Percentiles rank a stretch among this genome's conserved stretches.
phyloP scores from a whole-genome alignment of 2,888 invertebrate genomes.

The Drosophila dives region DNA sequence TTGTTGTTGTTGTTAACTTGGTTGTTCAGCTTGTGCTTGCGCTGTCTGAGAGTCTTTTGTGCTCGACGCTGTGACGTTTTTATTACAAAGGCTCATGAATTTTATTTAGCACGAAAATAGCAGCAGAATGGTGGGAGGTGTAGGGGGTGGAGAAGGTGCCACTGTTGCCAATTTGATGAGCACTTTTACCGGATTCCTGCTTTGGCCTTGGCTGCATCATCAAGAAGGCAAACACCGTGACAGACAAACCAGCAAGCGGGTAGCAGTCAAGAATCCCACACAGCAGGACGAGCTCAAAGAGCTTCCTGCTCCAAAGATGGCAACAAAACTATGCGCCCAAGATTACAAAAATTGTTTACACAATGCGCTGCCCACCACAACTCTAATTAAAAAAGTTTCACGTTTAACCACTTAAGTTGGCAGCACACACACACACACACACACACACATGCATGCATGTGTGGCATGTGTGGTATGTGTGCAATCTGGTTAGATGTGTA shows the following conservation, averaged over 20 bases:
- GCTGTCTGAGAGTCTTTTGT: slow-evolving; percentile 58
- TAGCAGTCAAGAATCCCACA: slow-evolving; percentile 5
- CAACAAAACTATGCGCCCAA: slow-evolving; percentile 61
- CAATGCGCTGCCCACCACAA: slow-evolving; percentile 72
- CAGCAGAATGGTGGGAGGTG: background rate
- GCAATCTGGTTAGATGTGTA: slow-evolving; percentile 39
- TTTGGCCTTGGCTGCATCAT: slow-evolving; percentile 55
- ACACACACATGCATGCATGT: slow-evolving; percentile 19
- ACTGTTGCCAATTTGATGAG: slow-evolving; percentile 68
- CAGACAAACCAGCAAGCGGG: slow-evolving; percentile 18
- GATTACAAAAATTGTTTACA: slow-evolving; percentile 73
- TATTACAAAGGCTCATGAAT: slow-evolving; percentile 76
- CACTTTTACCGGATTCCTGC: slow-evolving; percentile 46
- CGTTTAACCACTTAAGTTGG: slow-evolving; percentile 76
- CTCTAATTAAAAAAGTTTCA: slow-evolving; percentile 79
- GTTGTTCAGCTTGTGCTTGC: background rate
- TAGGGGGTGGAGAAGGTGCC: background rate
- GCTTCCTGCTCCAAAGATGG: background rate
- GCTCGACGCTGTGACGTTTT: slow-evolving; percentile 64
- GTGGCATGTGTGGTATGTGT: slow-evolving; percentile 46
- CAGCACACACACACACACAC: slow-evolving; percentile 35
- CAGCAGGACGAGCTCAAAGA: background rate
- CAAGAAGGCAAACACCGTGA: slow-evolving; percentile 44
- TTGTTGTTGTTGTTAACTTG: slow-evolving; percentile 1
- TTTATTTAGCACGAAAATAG: slow-evolving; percentile 65